Base-by-base conservation (phyloP, 2,113 vertebrate species). In the Rostratula benghalensis region DNA sequence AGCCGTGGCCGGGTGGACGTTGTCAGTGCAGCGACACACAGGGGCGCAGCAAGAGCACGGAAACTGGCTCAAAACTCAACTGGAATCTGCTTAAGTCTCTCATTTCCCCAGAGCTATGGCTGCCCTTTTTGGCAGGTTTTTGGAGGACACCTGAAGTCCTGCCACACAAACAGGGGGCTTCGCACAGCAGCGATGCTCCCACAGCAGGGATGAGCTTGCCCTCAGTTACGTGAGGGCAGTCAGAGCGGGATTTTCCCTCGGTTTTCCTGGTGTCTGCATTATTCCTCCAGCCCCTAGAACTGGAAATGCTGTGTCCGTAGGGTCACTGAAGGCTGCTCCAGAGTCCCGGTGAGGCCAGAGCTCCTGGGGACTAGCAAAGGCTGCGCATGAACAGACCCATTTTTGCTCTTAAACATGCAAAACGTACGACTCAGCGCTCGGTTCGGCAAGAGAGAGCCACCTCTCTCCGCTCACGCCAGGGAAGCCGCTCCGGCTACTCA, bases 401-500 rank as follows among this genome's bases (percentile, higher is more conserved):
- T 87, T 57, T 46, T 43, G 15, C 73, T 37, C 35, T 35, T 18
- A 37, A 48, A 31, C 30, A 48, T 6, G 2, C 2, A 0, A 61
- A 54, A 54, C 1, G 1, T 4, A 5, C 13, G 46, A 53, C 54
- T 54, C 31, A 1, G 25, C 3, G 1, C 11, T 78, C 4, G 10
- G 51, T 9, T 90, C 11, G 3, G 68, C 83, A 22, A 51, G 64
- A 60, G 63, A 54, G 59, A 79, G n/a, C 3, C 61, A 54, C n/a
- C 15, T 1, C 30, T 83, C 79, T 7, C 56, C 0, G 3, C 88
- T 27, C 28, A 8, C 0, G 2, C 92, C 4, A 51, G 95, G 74
- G 73, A 87, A 95, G 53, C 80, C 80, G 43, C 91, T 60, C 69
- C 21, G 0, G 84, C 94, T 91, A 83, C 59, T 93, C 89, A 79